Evolutionary conservation across 2,113 vertebrate species (phyloP).

Genomic region (Zapornia atra): DNA sequence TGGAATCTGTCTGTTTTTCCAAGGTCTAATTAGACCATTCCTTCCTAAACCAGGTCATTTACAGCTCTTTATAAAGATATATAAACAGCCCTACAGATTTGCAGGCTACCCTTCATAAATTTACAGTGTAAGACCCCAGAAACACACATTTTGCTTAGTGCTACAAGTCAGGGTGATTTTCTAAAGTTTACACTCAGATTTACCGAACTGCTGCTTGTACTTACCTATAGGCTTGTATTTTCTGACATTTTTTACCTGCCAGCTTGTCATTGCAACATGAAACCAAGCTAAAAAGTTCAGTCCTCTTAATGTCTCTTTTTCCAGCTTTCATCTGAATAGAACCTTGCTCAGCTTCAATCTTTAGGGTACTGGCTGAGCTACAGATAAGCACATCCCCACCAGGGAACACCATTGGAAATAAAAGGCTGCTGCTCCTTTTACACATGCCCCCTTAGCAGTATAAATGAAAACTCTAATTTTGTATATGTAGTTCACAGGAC

Average conservation of each 20-base stretch:
- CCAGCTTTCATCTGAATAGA: constrained; percentile 28
- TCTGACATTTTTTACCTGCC: background rate
- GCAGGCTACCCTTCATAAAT: background rate
- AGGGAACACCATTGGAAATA: background rate
- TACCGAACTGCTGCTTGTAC: background rate
- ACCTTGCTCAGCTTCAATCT: background rate
- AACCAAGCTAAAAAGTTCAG: background rate
- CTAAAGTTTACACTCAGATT: background rate
- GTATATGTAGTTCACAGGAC: background rate
- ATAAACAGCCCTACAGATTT: background rate
- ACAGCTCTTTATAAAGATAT: background rate
- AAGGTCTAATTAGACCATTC: background rate
- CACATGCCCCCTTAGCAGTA: background rate
- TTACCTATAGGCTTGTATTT: background rate
- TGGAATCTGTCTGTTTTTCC: rapidly evolving
- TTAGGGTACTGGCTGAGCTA: background rate
- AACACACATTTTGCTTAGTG: background rate
- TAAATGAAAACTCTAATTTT: background rate
- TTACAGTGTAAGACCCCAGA: background rate
- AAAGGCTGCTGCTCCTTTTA: background rate
- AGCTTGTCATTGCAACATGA: background rate
- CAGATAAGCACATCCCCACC: constrained; percentile 24
- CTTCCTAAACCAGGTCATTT: background rate
- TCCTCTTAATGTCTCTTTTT: constrained; percentile 13
- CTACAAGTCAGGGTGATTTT: background rate